phyloP scores from a whole-genome alignment of 2,888 invertebrate species.

The Artemia sp. region DNA sequence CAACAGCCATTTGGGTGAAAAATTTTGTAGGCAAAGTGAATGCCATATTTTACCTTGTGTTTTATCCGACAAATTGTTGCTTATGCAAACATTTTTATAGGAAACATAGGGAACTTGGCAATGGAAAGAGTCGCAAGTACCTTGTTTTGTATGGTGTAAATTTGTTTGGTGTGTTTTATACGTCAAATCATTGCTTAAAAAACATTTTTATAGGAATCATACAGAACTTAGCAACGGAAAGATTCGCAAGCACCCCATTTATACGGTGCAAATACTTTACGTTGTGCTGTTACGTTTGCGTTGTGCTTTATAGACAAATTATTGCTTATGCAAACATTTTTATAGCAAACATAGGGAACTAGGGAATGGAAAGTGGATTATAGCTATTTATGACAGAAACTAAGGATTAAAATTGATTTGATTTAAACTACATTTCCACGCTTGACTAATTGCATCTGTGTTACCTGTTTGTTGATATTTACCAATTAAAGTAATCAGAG shows the following conservation, averaged over 20 bases:
- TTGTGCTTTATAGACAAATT: background rate
- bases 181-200: background rate
- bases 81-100: conserved; percentile 32
- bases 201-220: conserved; percentile 13
- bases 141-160: conserved; percentile 47
- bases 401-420: conserved; percentile 70
- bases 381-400: too few species aligned
- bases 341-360: conserved; percentile 78
- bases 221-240: conserved; percentile 69
- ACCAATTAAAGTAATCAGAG: too few species aligned
- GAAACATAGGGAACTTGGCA: conserved; percentile 91
- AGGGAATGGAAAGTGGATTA: conserved; percentile 99
- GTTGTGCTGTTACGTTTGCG: too few species aligned
- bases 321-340: too few species aligned
- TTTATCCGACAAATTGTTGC: background rate
- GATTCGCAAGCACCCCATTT: conserved; percentile 92
- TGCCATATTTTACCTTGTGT: conserved; percentile 1
- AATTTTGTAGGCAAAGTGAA: too few species aligned
- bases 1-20: too few species aligned
- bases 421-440: too few species aligned
- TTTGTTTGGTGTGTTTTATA: conserved; percentile 38
- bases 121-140: conserved; percentile 99
- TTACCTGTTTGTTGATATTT: too few species aligned
- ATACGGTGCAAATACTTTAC: too few species aligned
- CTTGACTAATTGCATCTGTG: too few species aligned